These are phyloP conservation scores for Ophion obscuratus DNA, from an alignment of 2,888 invertebrate genomes.

Conservation along the genomic window DNA sequence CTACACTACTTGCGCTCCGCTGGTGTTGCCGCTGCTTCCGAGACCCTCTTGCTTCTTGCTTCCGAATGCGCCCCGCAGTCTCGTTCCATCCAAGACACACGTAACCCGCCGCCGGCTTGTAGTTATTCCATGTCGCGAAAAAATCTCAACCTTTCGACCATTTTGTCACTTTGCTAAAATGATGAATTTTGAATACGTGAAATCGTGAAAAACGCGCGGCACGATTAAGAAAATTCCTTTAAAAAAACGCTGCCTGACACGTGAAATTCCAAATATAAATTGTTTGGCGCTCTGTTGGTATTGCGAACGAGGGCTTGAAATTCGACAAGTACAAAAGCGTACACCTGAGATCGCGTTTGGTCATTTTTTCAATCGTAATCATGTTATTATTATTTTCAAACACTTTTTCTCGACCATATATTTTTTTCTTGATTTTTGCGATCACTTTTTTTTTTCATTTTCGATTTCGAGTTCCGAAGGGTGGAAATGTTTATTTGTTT, in stretches of 20 bases:
- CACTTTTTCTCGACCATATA: too few species aligned
- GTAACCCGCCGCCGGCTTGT: slow-evolving; percentile 66
- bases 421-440: too few species aligned
- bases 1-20: slow-evolving; percentile 62
- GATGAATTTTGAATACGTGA: background rate
- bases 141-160: slow-evolving; percentile 30
- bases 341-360: background rate
- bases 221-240: background rate
- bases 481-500: background rate
- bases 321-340: background rate
- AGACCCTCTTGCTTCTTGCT: slow-evolving; percentile 59
- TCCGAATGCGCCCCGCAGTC: slow-evolving; percentile 71
- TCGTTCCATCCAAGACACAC: slow-evolving; percentile 71
- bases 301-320: background rate
- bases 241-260: background rate
- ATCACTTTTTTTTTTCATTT: background rate
- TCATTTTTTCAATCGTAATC: background rate
- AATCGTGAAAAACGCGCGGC: background rate
- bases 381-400: too few species aligned
- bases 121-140: slow-evolving; percentile 40
- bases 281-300: background rate
- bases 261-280: background rate
- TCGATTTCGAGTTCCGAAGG: background rate
- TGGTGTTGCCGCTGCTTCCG: slow-evolving; percentile 27
- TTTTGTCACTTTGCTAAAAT: background rate